Percentiles rank a stretch among this genome's conserved stretches.
phyloP scores from a whole-genome alignment of 2,888 invertebrate species.

The Cephus rjabovi region DNA sequence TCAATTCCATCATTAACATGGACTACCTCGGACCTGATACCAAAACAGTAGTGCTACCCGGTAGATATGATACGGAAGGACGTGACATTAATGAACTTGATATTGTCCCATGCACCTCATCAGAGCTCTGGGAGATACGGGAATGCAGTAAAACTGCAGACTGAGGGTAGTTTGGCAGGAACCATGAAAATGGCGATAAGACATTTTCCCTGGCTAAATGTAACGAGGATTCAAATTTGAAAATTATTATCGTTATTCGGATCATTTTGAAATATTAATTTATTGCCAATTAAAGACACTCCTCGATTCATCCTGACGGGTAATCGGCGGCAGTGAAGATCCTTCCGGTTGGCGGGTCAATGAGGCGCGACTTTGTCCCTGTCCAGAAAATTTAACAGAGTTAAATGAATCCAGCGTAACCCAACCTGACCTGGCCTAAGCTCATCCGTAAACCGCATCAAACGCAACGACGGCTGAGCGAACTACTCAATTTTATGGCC shows the following conservation, averaged over 20 bases:
- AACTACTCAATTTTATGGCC: background rate
- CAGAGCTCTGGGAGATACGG: background rate
- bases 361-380: background rate
- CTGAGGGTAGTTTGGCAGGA: background rate
- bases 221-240: background rate
- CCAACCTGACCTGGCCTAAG: background rate
- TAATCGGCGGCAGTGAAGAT: background rate
- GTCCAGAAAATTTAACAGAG: background rate
- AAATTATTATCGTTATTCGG: background rate
- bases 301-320: background rate
- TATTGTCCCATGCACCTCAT: background rate
- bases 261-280: no score
- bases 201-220: no score
- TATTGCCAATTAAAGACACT: no score
- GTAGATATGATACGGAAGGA: background rate
- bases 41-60: background rate
- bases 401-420: background rate
- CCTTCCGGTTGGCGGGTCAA: background rate
- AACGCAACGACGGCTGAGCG: background rate
- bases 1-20: background rate
- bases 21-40: background rate
- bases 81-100: background rate
- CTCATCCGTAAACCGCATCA: background rate
- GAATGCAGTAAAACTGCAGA: background rate
- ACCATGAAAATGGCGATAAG: background rate